Conservation (phyloP, 2,888 invertebrate genomes). For the Bruchidius siliquastri region DNA sequence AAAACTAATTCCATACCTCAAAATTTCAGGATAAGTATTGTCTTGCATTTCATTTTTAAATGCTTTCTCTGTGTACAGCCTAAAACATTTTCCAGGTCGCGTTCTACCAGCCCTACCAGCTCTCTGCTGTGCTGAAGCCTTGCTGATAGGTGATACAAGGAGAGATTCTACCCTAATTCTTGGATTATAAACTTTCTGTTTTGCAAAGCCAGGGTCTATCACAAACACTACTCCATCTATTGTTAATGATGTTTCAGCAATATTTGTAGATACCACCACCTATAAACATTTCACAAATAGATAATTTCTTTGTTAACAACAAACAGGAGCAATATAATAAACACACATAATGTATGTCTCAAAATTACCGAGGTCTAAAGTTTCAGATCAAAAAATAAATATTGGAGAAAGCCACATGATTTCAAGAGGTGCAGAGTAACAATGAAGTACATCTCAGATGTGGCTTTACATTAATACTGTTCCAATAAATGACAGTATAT, state of each 20-base stretch:
- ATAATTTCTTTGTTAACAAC: background rate
- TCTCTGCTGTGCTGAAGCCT: slow-evolving; percentile 97
- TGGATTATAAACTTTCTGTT: slow-evolving; percentile 79
- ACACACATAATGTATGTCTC: background rate
- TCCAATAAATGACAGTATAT: too few species aligned
- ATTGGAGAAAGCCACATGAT: too few species aligned
- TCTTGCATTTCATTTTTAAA: slow-evolving; percentile 98
- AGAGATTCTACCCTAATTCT: slow-evolving; percentile 88
- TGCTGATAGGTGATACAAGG: slow-evolving; percentile 96
- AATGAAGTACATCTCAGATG: too few species aligned
- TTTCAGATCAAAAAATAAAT: too few species aligned
- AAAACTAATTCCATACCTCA: slow-evolving; percentile 39
- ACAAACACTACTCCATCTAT: slow-evolving; percentile 99
- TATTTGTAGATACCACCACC: slow-evolving; percentile 95
- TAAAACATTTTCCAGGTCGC: slow-evolving; percentile 96
- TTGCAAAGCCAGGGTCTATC: slow-evolving; percentile 99
- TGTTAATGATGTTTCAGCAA: slow-evolving; percentile 97
- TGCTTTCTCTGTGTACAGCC: slow-evolving; percentile 91
- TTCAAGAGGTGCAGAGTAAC: too few species aligned
- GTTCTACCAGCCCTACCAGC: slow-evolving; percentile 96
- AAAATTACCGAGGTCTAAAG: too few species aligned
- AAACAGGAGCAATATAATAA: background rate
- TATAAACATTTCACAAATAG: background rate
- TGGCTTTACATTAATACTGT: too few species aligned
- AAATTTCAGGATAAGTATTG: slow-evolving; percentile 96